A percentile compares a stretch with the other conserved stretches of the same genome.
These are phyloP conservation scores for Ciconia stormi DNA, from an alignment of 2,113 vertebrate genomes.

Conservation along the genomic window DNA sequence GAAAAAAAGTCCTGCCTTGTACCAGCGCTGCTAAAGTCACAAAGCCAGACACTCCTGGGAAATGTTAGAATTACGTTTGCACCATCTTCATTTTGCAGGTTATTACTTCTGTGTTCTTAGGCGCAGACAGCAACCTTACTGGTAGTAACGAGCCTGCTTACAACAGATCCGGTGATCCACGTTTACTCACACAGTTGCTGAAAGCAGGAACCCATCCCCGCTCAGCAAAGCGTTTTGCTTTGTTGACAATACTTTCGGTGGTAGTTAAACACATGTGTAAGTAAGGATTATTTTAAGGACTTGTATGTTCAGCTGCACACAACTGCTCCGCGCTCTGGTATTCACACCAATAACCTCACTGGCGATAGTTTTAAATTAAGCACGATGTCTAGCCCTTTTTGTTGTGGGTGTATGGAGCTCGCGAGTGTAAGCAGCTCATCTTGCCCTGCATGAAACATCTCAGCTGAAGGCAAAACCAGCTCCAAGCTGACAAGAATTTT, in stretches of 20 bases:
- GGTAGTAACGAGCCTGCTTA: background rate
- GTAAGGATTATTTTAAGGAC: background rate
- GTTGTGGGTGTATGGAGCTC: background rate
- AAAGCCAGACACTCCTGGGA: slow-evolving; percentile 23
- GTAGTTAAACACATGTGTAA: background rate
- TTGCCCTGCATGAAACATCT: background rate
- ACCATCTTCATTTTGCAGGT: slow-evolving; percentile 7
- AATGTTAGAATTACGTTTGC: background rate
- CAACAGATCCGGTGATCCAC: background rate
- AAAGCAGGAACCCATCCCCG: background rate
- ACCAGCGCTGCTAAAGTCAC: background rate
- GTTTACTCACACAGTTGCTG: background rate
- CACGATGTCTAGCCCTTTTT: background rate
- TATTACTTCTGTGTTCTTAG: background rate
- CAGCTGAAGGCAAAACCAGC: background rate
- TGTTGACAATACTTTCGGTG: background rate
- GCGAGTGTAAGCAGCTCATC: background rate
- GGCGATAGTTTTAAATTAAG: background rate
- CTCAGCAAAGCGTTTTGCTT: background rate
- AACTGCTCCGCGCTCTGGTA: background rate
- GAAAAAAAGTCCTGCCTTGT: background rate
- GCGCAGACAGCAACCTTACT: background rate
- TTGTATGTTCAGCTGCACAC: background rate
- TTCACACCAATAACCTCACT: background rate
- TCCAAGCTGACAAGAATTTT: background rate